Evolutionary conservation across 2,888 invertebrate genomes (phyloP).

Genomic region (Eustalomyia histrio): DNA sequence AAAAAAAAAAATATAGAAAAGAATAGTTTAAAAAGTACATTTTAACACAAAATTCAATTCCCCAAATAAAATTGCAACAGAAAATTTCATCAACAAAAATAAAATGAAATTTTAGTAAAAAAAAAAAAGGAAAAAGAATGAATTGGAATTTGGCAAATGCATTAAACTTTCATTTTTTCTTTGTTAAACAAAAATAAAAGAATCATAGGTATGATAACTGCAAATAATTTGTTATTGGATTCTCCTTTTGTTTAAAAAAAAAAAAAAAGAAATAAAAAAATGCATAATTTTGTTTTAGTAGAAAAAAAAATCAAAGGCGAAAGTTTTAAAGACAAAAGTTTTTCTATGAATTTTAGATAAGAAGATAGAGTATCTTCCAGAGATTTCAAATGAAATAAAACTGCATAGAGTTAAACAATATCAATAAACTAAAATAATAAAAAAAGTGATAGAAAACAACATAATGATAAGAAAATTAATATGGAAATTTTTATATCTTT

Average conservation of each 20-base stretch:
- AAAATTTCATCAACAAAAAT: constrained; percentile 46
- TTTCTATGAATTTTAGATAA: constrained; percentile 64
- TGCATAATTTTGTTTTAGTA: not conserved
- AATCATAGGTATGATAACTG: constrained; percentile 52
- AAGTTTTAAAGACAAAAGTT: constrained; percentile 63
- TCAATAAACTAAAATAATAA: constrained; percentile 53
- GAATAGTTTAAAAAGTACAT: constrained; percentile 49
- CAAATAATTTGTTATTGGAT: constrained; percentile 59
- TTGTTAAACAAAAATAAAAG: constrained; percentile 18
- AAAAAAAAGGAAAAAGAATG: constrained; percentile 51
- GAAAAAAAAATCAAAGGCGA: constrained; percentile 32
- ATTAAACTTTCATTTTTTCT: constrained; percentile 77
- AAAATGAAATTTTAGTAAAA: constrained; percentile 28
- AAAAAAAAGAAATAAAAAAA: constrained; percentile 18
- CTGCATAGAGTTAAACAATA: not conserved
- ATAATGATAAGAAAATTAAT: not conserved
- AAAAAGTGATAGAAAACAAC: constrained; percentile 9
- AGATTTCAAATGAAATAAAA: constrained; percentile 19
- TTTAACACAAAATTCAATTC: constrained; percentile 68
- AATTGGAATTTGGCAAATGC: constrained; percentile 74
- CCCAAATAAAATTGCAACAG: constrained; percentile 68
- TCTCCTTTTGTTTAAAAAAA: constrained; percentile 15
- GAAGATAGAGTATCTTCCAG: constrained; percentile 24
- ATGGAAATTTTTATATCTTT: not conserved
- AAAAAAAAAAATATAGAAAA: constrained; percentile 51